Conservation (phyloP, 2,888 invertebrate genomes). For the Hirudinaria manillensis region DNA sequence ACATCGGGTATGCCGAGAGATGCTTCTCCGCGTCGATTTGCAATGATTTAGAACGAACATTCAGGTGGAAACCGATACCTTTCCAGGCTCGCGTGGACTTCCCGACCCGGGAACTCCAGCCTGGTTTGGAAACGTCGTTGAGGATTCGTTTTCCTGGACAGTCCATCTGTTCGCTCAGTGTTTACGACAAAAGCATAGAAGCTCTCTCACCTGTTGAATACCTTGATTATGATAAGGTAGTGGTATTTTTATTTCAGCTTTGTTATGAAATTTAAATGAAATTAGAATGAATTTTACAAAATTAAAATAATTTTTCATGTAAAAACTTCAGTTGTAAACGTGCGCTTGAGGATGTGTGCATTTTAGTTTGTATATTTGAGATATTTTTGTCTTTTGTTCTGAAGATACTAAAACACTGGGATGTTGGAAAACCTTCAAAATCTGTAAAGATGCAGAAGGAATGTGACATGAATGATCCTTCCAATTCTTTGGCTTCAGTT, state of each 20-base stretch:
- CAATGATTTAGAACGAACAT: too few relatives aligned
- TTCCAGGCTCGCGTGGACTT: not conserved
- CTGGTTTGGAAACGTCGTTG: slow-evolving; percentile 44
- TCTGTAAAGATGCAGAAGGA: not conserved
- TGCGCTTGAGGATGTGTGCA: too few relatives aligned
- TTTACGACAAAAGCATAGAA: slow-evolving; percentile 60
- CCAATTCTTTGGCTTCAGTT: not conserved
- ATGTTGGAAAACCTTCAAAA: not conserved
- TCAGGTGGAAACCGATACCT: too few relatives aligned
- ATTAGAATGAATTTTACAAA: too few relatives aligned
- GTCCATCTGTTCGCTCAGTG: slow-evolving; percentile 61
- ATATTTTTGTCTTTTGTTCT: not conserved
- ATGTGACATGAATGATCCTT: not conserved
- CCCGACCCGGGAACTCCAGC: slow-evolving; percentile 57
- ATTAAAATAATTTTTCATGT: too few relatives aligned
- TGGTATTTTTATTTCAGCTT: not conserved
- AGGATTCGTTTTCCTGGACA: not conserved
- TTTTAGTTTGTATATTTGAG: not conserved
- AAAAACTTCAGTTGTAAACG: too few relatives aligned
- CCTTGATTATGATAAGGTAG: not conserved
- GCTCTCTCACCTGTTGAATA: slow-evolving; percentile 45
- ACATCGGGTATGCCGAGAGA: slow-evolving; percentile 58
- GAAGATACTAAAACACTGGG: slow-evolving; percentile 18
- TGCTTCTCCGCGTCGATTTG: too few relatives aligned
- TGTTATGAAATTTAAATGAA: not conserved